Evolutionary conservation across 2,888 invertebrate genomes (phyloP), one percentile per base, ranked within the genome.

Genomic region (Hypomecis punctinalis): DNA sequence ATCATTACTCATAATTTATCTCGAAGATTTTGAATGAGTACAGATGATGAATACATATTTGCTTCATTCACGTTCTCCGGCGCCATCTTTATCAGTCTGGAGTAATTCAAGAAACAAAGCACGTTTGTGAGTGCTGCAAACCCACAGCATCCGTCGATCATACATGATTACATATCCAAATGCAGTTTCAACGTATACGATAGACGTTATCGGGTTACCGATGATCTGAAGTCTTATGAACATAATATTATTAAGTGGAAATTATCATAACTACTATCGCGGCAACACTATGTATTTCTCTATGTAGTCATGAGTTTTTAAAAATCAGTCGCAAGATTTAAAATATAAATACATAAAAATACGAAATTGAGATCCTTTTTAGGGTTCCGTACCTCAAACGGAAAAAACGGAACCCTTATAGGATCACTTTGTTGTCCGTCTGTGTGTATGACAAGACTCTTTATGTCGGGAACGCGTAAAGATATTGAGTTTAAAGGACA

Each of bases 61-160:
- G 59, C 10, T 47, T 47, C 57, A 63, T 66, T 68, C 67, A 67
- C 57, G 45, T 58, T 58, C 61, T 63, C 64, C 55, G 68, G 73
- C 70, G 71, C 69, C 70, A 61, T 63, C 52, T 64, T 67, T 54
- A 73, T 76, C 82, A 76, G 77, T 76, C 77, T 77, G 75, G 76
- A 74, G 71, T 77, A 77, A 80, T 79, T 80, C 84, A 83, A 63
- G 73, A 72, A 90, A 90, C 85, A 92, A 87, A 80, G 89, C 71
- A 74, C 75, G 82, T 82, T 89, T 91, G 86, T 89, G 69, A 71
- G 64, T 74, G 76, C 72, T 75, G 79, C 78, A 74, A 76, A 61
- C 66, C 45, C 37, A 56, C 75, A 79, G 81, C 88, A 86, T 90
- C 89, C 89, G 91, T 78, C 79, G 79, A 78, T 76, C 81, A 82